Base-by-base conservation (phyloP, 2,888 invertebrate species). In the Tipula unca region DNA sequence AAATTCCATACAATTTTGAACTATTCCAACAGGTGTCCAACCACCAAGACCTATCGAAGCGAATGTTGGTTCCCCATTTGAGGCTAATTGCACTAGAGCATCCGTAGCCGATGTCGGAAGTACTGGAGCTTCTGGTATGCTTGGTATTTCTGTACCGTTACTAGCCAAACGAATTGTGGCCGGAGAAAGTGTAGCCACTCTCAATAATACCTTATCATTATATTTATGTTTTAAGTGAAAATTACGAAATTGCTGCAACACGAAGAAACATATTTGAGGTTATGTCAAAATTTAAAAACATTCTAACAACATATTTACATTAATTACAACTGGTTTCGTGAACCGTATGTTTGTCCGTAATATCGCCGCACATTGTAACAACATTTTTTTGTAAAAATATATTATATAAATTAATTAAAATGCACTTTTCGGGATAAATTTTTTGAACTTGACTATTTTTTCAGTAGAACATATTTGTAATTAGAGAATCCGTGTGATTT, bases 41-140 rank as follows among this genome's bases (percentile, higher is more conserved):
- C 96, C 95, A 1, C 96, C 97, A 25, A 98, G 92, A 0, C 98
- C 98, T 84, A 97, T 89, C 86, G 96, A 95, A 0, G 93, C 93
- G 88, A 98, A 94, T 0, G 96, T 93, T 0, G 96, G 94, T 89
- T 98, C 98, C 8, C 95, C 95, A 8, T 90, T 88, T n/a, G 42
- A 17, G 1, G 90, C 90, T n/a, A 90, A 88, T 35, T 88, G 87
- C 2, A 89, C 87, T 8, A 90, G 87, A 85, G 89, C 83, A 8
- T 32, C n/a, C 1, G 42, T n/a, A 6, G n/a, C 4, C 29, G 29
- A 25, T 85, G 85, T 4, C 1, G 85, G 39, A 0, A 82, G 14
- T 6, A 29, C 5, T 14, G 85, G 35, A 14, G 85, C 14, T 42
- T 82, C 39, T 1, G 85, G 82, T 36, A 82, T 83, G 13, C 14